These are phyloP conservation scores for Erebia palarica DNA, from an alignment of 2,888 invertebrate species.

Conservation along the genomic window DNA sequence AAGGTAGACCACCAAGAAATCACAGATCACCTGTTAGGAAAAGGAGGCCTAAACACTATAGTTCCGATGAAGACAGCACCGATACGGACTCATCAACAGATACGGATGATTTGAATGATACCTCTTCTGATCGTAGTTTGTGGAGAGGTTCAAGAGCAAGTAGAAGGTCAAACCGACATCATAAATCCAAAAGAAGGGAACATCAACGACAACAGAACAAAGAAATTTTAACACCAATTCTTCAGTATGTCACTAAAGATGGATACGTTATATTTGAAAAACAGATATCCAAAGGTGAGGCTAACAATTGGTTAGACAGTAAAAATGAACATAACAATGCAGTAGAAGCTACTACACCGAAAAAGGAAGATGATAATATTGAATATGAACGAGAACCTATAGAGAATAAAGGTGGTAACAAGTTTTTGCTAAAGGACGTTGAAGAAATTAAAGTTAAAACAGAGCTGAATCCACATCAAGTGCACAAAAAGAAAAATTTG, in stretches of 20 bases:
- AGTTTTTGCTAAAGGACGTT: constrained; percentile 31
- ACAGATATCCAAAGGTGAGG: constrained; percentile 65
- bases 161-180: constrained; percentile 45
- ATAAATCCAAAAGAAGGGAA: constrained; percentile 43
- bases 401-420: constrained; percentile 20
- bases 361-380: constrained; percentile 20
- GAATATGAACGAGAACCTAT: constrained; percentile 25
- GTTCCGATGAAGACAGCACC: constrained; percentile 44
- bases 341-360: neutral
- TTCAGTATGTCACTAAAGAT: constrained; percentile 74
- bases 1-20: constrained; percentile 29
- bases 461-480: constrained; percentile 32
- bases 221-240: constrained; percentile 61
- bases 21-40: constrained; percentile 38
- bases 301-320: constrained; percentile 61
- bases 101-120: constrained; percentile 47
- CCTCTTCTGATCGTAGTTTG: constrained; percentile 50
- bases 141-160: constrained; percentile 52
- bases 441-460: constrained; percentile 39
- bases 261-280: constrained; percentile 75
- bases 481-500: constrained; percentile 30
- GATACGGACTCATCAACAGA: constrained; percentile 50
- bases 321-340: constrained; percentile 42
- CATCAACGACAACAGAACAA: constrained; percentile 43
- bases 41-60: constrained; percentile 37